Percentiles rank a stretch among this genome's conserved stretches.
Evolutionary conservation across 2,888 invertebrate genomes (phyloP).

Genomic region (Alsophila aescularia): DNA sequence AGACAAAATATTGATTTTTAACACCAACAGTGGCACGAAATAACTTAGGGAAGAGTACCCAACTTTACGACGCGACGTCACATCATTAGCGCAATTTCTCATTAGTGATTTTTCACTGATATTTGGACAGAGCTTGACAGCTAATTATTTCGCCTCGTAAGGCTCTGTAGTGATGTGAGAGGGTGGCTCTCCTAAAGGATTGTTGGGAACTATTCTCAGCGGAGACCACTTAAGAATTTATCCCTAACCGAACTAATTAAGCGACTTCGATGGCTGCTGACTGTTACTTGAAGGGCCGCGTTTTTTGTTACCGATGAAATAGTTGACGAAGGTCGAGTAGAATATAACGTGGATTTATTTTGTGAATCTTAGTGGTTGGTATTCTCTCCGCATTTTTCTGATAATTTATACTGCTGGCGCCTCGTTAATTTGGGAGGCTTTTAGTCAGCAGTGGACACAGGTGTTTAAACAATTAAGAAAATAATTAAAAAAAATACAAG

Average conservation of each 20-base stretch:
- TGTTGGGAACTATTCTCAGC: slow-evolving; percentile 48
- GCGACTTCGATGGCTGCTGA: slow-evolving; percentile 20
- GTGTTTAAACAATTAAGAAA: too few relatives aligned
- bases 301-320: slow-evolving; percentile 16
- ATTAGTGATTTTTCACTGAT: slow-evolving; percentile 5
- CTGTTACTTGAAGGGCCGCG: slow-evolving; percentile 5
- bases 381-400: too few relatives aligned
- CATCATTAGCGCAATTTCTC: too few relatives aligned
- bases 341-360: slow-evolving; percentile 5
- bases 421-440: too few relatives aligned
- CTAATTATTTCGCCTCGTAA: neutral
- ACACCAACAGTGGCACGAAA: too few relatives aligned
- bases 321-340: slow-evolving; percentile 15
- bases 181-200: slow-evolving; percentile 43
- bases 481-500: too few relatives aligned
- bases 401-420: too few relatives aligned
- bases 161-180: neutral
- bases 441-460: too few relatives aligned
- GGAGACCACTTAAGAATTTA: slow-evolving; percentile 56
- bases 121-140: neutral
- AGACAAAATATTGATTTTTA: too few relatives aligned
- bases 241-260: slow-evolving; percentile 47
- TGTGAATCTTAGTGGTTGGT: neutral
- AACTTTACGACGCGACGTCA: too few relatives aligned
- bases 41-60: too few relatives aligned